Evolutionary conservation across 2,888 invertebrate genomes (phyloP).

Genomic region (Eledone cirrhosa): DNA sequence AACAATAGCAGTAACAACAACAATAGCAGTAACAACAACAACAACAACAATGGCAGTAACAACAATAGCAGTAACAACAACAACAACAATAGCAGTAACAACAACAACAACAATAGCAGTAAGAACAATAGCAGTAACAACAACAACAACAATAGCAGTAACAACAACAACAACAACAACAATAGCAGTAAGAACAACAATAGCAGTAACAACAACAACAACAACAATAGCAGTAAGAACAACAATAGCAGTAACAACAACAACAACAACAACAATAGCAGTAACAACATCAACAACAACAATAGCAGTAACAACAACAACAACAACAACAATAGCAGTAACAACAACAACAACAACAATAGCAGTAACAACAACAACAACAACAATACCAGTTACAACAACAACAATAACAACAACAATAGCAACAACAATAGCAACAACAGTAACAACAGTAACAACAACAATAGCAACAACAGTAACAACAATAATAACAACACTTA

Average conservation of each 20-base stretch:
- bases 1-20: background rate
- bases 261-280: constrained; percentile 26
- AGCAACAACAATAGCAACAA: constrained; percentile 22
- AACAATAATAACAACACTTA: too few species aligned
- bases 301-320: constrained; percentile 28
- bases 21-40: constrained; percentile 16
- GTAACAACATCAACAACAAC: constrained; percentile 27
- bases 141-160: background rate
- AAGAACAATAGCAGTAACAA: too few species aligned
- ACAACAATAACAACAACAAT: constrained; percentile 9
- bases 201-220: constrained; percentile 26
- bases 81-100: background rate
- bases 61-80: background rate
- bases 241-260: constrained; percentile 28
- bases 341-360: constrained; percentile 19
- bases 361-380: background rate
- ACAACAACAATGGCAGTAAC: constrained; percentile 27
- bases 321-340: constrained; percentile 27
- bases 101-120: background rate
- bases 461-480: constrained; percentile 12
- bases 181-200: constrained; percentile 1
- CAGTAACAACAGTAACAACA: constrained; percentile 20
- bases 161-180: constrained; percentile 17
- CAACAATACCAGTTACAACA: background rate
- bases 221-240: constrained; percentile 24